These are phyloP conservation scores for Bugula neritina DNA, from an alignment of 2,888 invertebrate genomes.

Conservation along the genomic window DNA sequence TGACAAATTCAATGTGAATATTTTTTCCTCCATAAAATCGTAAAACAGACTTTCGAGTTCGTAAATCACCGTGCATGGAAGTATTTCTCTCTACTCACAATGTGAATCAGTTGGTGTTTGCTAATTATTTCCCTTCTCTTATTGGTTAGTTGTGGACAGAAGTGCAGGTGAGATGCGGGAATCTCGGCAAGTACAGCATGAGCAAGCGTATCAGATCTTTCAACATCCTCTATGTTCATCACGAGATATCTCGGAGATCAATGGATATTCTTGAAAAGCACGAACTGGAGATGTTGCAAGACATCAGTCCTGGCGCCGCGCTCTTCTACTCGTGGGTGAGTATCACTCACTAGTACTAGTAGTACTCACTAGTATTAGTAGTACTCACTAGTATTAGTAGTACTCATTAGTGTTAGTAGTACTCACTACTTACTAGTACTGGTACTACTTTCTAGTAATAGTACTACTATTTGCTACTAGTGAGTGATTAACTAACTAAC, in stretches of 20 bases:
- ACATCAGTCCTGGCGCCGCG: constrained; percentile 11
- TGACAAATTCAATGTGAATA: no score
- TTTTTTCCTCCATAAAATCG: no score
- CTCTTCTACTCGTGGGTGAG: constrained; percentile 27
- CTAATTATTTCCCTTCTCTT: no score
- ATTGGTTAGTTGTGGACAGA: constrained; percentile 23
- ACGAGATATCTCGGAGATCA: constrained; percentile 20
- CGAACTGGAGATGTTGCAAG: neutral
- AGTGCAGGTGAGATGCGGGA: constrained; percentile 18
- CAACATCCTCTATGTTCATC: constrained; percentile 24
- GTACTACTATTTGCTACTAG: no score
- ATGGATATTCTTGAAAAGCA: constrained; percentile 20
- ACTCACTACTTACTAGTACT: no score
- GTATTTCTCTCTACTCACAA: no score
- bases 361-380: neutral
- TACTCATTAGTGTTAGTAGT: neutral
- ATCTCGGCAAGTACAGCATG: constrained; percentile 5
- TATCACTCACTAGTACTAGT: neutral
- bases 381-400: neutral
- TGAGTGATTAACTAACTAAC: no score
- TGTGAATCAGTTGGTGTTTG: no score
- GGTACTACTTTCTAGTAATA: no score
- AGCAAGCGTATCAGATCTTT: constrained; percentile 18
- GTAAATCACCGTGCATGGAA: no score
- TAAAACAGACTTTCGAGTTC: no score